Base-by-base conservation (phyloP, 2,888 invertebrate species). In the Zootermopsis nevadensis region DNA sequence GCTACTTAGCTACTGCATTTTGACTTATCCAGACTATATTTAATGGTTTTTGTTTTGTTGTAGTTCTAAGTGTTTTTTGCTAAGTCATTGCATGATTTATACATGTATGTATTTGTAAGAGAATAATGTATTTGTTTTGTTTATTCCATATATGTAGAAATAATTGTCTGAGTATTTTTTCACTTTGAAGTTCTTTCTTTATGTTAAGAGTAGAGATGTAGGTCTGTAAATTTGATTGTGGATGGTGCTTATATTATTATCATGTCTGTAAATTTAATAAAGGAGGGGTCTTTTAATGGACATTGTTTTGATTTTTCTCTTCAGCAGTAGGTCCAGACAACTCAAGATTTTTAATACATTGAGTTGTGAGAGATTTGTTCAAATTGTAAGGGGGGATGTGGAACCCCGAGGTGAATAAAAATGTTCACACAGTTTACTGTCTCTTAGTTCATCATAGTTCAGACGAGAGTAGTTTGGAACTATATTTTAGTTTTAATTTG, bases 1-100 rank as follows among this genome's bases (percentile, higher is more conserved):
- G n/a, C n/a, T n/a, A n/a, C n/a, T n/a, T 80, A 31, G 69, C 79
- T 83, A 79, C 53, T 79, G 83, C 79, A 79, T 79, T n/a, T 35
- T 80, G 60, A 74, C 31, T 74, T 42, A 55, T 81, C 72, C 31
- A 35, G 48, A 31, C 33, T n/a, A 48, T 69, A 77, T 48, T 33
- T 67, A 35, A 38, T n/a, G 24, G 27, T n/a, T n/a, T 77, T 76
- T n/a, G n/a, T 76, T 82, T 77, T 77, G 76, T 42, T 69, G 69
- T 69, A 69, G 22, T 69, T 33, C 33, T 74, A 74, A n/a, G 38
- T 38, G 38, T 74, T 42, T 33, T 24, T 74, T 74, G 74, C 74
- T 74, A 38, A 74, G 6, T 74, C 74, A 38, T 3, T 74, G 74
- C 74, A 74, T 74, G 74, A 74, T 38, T 74, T 38, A 10, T 69